A percentile compares a stretch with the other conserved stretches of the same genome.
These are phyloP conservation scores for Mastigias papua DNA, from an alignment of 30 jellyfish, hydroid and myxozoan species.

Conservation along the genomic window DNA sequence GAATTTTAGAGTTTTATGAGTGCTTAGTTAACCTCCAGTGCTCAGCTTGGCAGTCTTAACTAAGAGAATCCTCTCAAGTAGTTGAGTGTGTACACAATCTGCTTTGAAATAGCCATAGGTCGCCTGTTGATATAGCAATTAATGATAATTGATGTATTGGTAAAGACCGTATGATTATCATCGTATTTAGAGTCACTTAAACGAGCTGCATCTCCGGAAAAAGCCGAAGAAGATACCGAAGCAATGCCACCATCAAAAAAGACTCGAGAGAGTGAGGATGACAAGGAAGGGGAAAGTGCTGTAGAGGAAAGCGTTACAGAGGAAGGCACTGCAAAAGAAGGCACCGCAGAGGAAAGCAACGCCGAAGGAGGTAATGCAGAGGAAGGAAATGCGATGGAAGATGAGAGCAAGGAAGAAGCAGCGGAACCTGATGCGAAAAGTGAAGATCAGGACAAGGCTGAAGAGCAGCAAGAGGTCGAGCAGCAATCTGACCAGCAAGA, in stretches of 20 bases:
- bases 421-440: slow-evolving; percentile 26
- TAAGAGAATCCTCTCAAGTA: too few relatives aligned
- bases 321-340: neutral
- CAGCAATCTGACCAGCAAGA: slow-evolving; percentile 33
- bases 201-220: slow-evolving; percentile 65
- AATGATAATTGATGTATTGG: too few relatives aligned
- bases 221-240: slow-evolving; percentile 33
- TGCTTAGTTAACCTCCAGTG: too few relatives aligned
- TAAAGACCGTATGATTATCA: neutral
- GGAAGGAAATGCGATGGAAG: too few relatives aligned
- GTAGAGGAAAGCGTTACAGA: slow-evolving; percentile 3
- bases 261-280: slow-evolving; percentile 49
- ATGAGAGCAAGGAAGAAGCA: neutral
- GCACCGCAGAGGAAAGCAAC: neutral
- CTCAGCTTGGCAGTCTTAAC: too few relatives aligned
- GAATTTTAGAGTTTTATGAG: too few relatives aligned
- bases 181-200: slow-evolving; percentile 28
- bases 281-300: slow-evolving; percentile 24
- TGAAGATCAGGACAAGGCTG: slow-evolving; percentile 27
- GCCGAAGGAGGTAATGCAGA: too few relatives aligned
- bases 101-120: too few relatives aligned
- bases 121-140: too few relatives aligned
- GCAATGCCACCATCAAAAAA: slow-evolving; percentile 46
- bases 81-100: too few relatives aligned
- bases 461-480: slow-evolving; percentile 20